Conservation (phyloP, 2,888 invertebrate species). For the Serripes groenlandicus region DNA sequence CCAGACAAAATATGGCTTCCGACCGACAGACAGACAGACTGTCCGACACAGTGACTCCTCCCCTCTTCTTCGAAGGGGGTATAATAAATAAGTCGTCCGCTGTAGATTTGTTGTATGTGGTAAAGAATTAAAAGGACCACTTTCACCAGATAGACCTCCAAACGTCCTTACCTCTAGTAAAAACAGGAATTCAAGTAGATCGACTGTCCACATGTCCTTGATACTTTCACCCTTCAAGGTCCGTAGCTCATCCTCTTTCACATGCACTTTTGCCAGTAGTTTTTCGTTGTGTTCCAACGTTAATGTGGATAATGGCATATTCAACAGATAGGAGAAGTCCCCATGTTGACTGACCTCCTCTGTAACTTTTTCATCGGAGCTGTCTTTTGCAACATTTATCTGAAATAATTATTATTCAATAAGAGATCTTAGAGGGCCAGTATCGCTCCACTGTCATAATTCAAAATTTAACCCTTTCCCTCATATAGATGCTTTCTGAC, state of each 20-base stretch:
- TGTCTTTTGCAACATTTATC: background rate
- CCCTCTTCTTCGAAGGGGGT: too few relatives aligned
- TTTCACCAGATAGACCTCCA: too few relatives aligned
- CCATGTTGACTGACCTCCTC: background rate
- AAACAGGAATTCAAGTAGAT: constrained; percentile 5
- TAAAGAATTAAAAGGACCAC: too few relatives aligned
- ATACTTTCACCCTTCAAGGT: background rate
- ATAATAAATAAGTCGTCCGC: too few relatives aligned
- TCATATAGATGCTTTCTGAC: background rate
- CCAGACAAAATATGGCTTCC: too few relatives aligned
- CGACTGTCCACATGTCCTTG: background rate
- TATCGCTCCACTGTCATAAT: background rate
- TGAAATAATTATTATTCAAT: too few relatives aligned
- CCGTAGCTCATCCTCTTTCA: constrained; percentile 1
- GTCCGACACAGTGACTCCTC: too few relatives aligned
- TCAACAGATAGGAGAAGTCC: background rate
- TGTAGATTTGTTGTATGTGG: too few relatives aligned
- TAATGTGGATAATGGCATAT: background rate
- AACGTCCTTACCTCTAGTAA: background rate
- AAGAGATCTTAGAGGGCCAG: too few relatives aligned
- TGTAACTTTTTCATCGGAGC: background rate
- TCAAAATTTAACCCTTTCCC: background rate
- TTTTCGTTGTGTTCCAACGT: background rate
- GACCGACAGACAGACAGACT: too few relatives aligned
- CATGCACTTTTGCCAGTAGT: background rate